phyloP scores from a whole-genome alignment of 2,113 vertebrate species.

The Rutilus rutilus region DNA sequence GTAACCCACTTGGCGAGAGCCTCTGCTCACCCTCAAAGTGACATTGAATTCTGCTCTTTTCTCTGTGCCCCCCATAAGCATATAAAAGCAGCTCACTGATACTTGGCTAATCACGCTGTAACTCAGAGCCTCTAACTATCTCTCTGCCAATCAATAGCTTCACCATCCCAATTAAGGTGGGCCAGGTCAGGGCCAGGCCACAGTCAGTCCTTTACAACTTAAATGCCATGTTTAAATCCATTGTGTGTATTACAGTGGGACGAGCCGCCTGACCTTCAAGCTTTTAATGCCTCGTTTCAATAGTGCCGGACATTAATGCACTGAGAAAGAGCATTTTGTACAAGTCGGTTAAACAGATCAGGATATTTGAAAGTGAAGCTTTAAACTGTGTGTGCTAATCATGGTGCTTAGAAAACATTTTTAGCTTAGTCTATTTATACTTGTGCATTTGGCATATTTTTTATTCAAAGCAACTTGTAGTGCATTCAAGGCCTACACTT shows the following conservation, averaged over 20 bases:
- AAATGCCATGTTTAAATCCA: conserved; percentile 79
- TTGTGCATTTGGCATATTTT: not conserved
- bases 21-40: conserved; percentile 62
- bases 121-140: conserved; percentile 70
- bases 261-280: conserved; percentile 74
- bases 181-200: conserved; percentile 77
- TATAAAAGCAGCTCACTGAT: conserved; percentile 65
- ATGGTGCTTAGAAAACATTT: not conserved
- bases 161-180: conserved; percentile 81
- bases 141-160: conserved; percentile 78
- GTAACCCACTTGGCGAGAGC: not conserved
- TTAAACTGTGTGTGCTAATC: conserved; percentile 7
- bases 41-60: conserved; percentile 67
- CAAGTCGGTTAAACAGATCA: conserved; percentile 26
- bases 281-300: conserved; percentile 73
- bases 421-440: not conserved
- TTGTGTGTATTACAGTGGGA: conserved; percentile 55
- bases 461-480: not conserved
- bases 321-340: conserved; percentile 46
- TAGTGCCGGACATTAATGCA: conserved; percentile 68
- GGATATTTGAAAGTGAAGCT: not conserved
- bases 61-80: conserved; percentile 61
- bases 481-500: not conserved
- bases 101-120: conserved; percentile 74
- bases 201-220: conserved; percentile 77